A percentile compares a stretch with the other conserved stretches of the same genome.
Evolutionary conservation across 2,797 vertebrate genomes (phyloP).

Genomic region (Chelmon rostratus): DNA sequence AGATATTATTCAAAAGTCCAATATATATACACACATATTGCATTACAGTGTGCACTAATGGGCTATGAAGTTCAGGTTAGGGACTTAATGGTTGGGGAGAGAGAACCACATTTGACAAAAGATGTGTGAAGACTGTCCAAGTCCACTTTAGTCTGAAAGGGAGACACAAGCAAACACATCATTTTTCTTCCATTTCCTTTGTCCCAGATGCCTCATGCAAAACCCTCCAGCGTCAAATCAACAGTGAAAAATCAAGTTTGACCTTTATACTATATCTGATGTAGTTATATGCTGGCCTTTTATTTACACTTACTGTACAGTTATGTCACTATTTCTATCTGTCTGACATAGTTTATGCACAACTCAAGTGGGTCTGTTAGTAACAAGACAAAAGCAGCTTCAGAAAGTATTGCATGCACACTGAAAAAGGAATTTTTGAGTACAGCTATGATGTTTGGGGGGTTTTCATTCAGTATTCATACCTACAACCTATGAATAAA

Average conservation of each 20-base stretch:
- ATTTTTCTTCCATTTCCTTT: constrained; percentile 21
- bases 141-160: constrained; percentile 35
- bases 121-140: constrained; percentile 43
- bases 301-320: neutral
- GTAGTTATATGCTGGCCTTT: neutral
- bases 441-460: neutral
- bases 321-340: neutral
- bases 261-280: neutral
- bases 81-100: constrained; percentile 20
- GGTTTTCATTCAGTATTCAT: neutral
- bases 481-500: neutral
- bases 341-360: neutral
- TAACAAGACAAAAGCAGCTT: neutral
- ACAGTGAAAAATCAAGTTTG: neutral
- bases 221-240: neutral
- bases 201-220: neutral
- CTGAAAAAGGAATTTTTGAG: too few relatives aligned
- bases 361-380: neutral
- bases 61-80: constrained; percentile 12
- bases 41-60: neutral
- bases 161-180: constrained; percentile 15
- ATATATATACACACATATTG: neutral
- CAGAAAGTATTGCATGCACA: too few relatives aligned
- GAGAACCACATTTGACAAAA: constrained; percentile 37
- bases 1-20: constrained; percentile 35